Base-by-base conservation (phyloP, 2,888 invertebrate species). In the Agonopterix arenella region DNA sequence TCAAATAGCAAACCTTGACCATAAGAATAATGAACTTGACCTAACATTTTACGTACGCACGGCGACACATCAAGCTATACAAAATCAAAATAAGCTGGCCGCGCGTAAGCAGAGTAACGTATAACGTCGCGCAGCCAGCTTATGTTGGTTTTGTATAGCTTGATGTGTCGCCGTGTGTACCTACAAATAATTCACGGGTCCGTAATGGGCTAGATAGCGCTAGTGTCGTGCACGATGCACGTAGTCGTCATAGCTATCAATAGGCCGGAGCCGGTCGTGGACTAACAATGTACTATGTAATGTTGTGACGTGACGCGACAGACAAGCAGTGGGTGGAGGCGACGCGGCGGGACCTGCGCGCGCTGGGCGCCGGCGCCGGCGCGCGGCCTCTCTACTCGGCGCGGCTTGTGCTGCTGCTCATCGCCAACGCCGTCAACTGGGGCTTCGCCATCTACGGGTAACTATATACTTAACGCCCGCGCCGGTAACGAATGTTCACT, bases 371-470 rank as follows among this genome's bases (percentile, higher is more conserved):
- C 38, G 38, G 61, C 56, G 63, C 63, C 42, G 50, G 49, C 55
- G 48, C 56, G 58, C 77, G 75, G 50, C 88, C 89, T 59, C 71
- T 80, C 56, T 89, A 85, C 76, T 56, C 68, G 69, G 89, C 91
- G 64, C 89, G 93, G 46, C 90, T 93, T 61, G 75, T 90, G 36
- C 74, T 93, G 66, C 82, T 93, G 52, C 68, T 92, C 47, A 63
- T 92, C 54, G 94, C 92, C 56, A 94, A 94, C 80, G 76, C 91
- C 41, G 90, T 90, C 69, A 94, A 94, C 78, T 91, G 93, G 90
- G 90, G 73, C 52, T 90, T 96, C 61, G 94, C 96, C 4, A 76
- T 93, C 28, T 92, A 91, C 73, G 96, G 95, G 63, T 90, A 52
- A 50, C 48, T 48, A 5, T 16, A 18, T 18, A 28, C 28, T 28